A percentile compares a stretch with the other conserved stretches of the same genome.
Evolutionary conservation across 2,888 invertebrate genomes (phyloP).

Genomic region (Lomographa bimaculata): DNA sequence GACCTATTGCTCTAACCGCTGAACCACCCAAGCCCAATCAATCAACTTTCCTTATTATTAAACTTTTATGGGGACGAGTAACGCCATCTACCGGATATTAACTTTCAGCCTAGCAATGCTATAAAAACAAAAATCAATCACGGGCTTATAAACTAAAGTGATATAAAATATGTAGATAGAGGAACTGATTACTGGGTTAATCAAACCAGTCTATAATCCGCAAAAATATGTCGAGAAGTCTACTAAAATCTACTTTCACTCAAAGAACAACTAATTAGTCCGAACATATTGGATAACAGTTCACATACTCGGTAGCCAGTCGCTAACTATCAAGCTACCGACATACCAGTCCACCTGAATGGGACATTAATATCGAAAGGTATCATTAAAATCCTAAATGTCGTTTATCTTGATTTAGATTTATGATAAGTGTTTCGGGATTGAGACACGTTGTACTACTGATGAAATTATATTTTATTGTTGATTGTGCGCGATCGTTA

Average conservation of each 20-base stretch:
- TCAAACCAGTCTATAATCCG: too few relatives aligned
- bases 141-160: too few relatives aligned
- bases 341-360: conserved; percentile 50
- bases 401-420: conserved; percentile 78
- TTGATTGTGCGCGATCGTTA: conserved; percentile 25
- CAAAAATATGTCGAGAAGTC: too few relatives aligned
- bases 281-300: conserved; percentile 23
- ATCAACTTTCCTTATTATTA: too few relatives aligned
- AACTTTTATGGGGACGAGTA: too few relatives aligned
- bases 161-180: too few relatives aligned
- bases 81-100: too few relatives aligned
- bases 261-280: conserved; percentile 18
- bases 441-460: conserved; percentile 60
- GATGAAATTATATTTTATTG: conserved; percentile 41
- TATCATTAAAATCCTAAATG: conserved; percentile 75
- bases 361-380: conserved; percentile 69
- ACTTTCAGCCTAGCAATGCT: too few relatives aligned
- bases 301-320: conserved; percentile 3
- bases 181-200: too few relatives aligned
- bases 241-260: conserved; percentile 18
- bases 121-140: too few relatives aligned
- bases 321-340: conserved; percentile 24
- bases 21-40: too few relatives aligned
- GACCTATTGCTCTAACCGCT: too few relatives aligned
- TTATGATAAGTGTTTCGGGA: conserved; percentile 73